phyloP scores from a whole-genome alignment of 2,113 vertebrate genomes.

The Tragelaphus strepsiceros region DNA sequence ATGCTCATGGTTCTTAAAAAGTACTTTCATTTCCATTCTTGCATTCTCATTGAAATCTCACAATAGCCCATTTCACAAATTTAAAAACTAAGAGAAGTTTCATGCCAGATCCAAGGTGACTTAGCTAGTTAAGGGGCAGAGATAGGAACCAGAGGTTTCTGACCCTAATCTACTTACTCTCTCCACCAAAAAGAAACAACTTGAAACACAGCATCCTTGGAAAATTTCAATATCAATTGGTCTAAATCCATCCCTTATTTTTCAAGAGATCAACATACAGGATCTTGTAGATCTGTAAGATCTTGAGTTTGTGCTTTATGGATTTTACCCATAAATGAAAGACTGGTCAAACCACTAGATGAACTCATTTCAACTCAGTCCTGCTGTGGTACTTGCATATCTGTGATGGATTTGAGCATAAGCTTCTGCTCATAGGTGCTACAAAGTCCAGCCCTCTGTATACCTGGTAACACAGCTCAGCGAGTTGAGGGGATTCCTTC shows the following conservation, averaged over 20 bases:
- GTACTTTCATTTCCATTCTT: neutral
- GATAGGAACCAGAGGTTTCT: neutral
- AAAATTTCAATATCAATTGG: neutral
- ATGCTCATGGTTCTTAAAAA: neutral
- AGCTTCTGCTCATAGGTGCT: neutral
- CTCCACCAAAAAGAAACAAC: neutral
- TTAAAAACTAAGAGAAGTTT: neutral
- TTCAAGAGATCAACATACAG: neutral
- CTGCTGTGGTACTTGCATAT: neutral
- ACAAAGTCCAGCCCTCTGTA: rapidly evolving
- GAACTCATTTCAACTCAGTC: neutral
- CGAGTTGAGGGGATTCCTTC: conserved; percentile 91
- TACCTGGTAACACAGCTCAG: conserved; percentile 98
- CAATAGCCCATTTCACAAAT: neutral
- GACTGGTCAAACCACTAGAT: neutral
- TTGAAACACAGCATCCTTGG: neutral
- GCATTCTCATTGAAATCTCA: neutral
- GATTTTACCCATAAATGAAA: neutral
- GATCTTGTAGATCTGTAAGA: neutral
- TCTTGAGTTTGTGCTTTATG: neutral
- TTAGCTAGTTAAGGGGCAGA: neutral
- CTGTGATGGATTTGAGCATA: neutral
- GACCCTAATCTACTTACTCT: neutral
- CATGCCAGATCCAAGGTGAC: neutral
- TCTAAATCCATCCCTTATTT: neutral